Percentiles rank a stretch among this genome's conserved stretches.
Conservation (phyloP, 92 coral and sea anemone genomes). For the Zoanthus gigantus region DNA sequence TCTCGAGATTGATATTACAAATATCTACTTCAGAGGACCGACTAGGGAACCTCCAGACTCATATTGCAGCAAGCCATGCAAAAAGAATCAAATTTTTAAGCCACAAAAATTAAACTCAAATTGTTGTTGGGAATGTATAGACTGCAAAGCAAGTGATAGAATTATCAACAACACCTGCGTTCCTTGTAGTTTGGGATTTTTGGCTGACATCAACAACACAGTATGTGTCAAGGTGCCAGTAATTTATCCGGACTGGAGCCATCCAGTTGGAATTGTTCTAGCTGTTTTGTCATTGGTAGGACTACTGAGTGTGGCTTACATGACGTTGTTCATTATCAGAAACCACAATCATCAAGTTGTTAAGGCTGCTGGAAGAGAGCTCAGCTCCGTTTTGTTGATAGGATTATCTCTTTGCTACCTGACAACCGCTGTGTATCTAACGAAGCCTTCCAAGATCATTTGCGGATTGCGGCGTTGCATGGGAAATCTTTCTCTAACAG, state of each 20-base stretch:
- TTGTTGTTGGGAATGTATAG: conserved; percentile 62
- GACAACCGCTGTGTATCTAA: conserved; percentile 39
- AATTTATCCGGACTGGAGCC: conserved; percentile 28
- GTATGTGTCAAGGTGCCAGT: conserved; percentile 44
- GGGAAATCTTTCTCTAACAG: conserved; percentile 44
- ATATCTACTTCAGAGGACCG: conserved; percentile 40
- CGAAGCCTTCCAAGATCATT: conserved; percentile 47
- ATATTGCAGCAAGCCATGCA: conserved; percentile 52
- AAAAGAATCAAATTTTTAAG: conserved; percentile 18
- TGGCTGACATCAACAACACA: conserved; percentile 26
- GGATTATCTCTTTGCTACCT: conserved; percentile 51
- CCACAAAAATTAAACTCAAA: conserved; percentile 13
- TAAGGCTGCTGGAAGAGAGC: conserved; percentile 57
- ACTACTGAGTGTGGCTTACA: conserved; percentile 4
- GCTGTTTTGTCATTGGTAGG: conserved; percentile 27
- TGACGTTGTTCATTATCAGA: conserved; percentile 25
- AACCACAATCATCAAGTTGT: conserved; percentile 43
- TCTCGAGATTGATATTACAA: conserved; percentile 23
- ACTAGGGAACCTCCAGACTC: conserved; percentile 35
- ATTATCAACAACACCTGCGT: conserved; percentile 55
- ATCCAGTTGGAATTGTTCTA: conserved; percentile 35
- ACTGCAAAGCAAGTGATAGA: conserved; percentile 46
- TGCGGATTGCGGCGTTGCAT: conserved; percentile 53
- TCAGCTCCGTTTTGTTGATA: conserved; percentile 39
- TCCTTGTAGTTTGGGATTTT: conserved; percentile 40